Base-by-base conservation (phyloP, 2,797 vertebrate species). In the Apogon talboti region DNA sequence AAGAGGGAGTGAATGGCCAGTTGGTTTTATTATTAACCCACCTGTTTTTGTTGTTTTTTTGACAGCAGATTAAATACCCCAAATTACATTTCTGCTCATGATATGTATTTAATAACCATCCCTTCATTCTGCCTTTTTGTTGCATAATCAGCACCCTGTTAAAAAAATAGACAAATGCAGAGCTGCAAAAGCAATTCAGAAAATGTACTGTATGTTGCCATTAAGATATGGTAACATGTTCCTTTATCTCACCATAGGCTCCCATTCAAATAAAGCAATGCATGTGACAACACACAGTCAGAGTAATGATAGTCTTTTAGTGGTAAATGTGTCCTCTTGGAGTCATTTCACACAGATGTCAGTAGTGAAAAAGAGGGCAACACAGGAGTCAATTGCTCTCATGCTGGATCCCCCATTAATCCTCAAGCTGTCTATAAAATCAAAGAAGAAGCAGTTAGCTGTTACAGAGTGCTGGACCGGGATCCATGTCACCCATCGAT, bases 351-450 rank as follows among this genome's bases (percentile, higher is more conserved):
- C 6, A 50, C 65, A 44, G 72, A 77, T 50, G 66, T 59, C 71
- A 75, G 66, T 75, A 71, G 83, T 71, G 66, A 83, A 75, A 76
- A 60, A 65, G 57, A 49, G 33, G 74, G 66, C 30, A 46, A 85
- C 64, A 71, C 46, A 70, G 71, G 74, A 89, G 78, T 87, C 81
- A 68, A 84, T 88, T 58, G 76, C 74, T 83, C 77, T 84, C 76
- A 80, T 56, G 57, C 70, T 65, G 74, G 76, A 82, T 80, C 74
- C 70, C 70, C 81, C 86, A 91, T 93, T 91, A 90, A 92, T 91
- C 88, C 85, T 74, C n/a, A 63, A 55, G 6, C 76, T 89, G 91
- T 81, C 89, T 72, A 82, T 92, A 84, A 90, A 90, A 89, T 91
- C 88, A 87, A 90, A 88, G 86, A 54, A 77, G 76, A 60, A 71